Percentiles rank a stretch among this genome's conserved stretches.
phyloP scores from a whole-genome alignment of 1,140 invertebrate species.

The Aphidius gifuensis region DNA sequence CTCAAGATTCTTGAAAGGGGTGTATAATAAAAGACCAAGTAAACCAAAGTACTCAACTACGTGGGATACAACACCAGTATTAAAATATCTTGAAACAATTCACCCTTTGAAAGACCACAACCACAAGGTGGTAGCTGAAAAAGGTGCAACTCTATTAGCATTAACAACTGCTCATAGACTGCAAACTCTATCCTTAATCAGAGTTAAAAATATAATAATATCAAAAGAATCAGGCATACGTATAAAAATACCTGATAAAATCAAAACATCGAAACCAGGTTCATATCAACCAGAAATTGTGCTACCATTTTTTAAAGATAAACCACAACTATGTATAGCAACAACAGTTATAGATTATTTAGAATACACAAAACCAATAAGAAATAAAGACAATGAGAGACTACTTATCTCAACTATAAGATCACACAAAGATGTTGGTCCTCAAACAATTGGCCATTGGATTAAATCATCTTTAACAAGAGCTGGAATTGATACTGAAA shows the following conservation, averaged over 20 bases:
- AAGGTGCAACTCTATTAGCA: conserved; percentile 27
- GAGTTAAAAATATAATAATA: conserved; percentile 26
- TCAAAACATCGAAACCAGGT: conserved; percentile 29
- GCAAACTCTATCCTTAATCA: conserved; percentile 32
- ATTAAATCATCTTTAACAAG: conserved; percentile 10
- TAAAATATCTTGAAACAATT: conserved; percentile 29
- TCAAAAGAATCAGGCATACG: background rate
- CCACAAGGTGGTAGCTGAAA: conserved; percentile 25
- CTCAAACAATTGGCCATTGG: conserved; percentile 26
- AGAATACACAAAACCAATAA: conserved; percentile 13
- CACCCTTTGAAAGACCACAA: conserved; percentile 21
- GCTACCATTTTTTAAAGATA: conserved; percentile 23
- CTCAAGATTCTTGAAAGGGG: conserved; percentile 35
- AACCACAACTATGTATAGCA: conserved; percentile 25
- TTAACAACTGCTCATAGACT: conserved; percentile 31
- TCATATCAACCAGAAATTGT: conserved; percentile 25
- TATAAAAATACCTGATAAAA: conserved; percentile 26
- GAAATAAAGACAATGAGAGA: conserved; percentile 7
- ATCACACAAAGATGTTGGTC: conserved; percentile 14
- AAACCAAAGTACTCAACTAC: conserved; percentile 33
- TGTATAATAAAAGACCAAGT: conserved; percentile 29
- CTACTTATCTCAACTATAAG: conserved; percentile 24
- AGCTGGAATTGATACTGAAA: conserved; percentile 10
- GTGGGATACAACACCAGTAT: conserved; percentile 35
- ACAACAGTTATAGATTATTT: conserved; percentile 21